Evolutionary conservation across 2,113 vertebrate genomes (phyloP).

Genomic region (Rhinolophus ferrumequinum): DNA sequence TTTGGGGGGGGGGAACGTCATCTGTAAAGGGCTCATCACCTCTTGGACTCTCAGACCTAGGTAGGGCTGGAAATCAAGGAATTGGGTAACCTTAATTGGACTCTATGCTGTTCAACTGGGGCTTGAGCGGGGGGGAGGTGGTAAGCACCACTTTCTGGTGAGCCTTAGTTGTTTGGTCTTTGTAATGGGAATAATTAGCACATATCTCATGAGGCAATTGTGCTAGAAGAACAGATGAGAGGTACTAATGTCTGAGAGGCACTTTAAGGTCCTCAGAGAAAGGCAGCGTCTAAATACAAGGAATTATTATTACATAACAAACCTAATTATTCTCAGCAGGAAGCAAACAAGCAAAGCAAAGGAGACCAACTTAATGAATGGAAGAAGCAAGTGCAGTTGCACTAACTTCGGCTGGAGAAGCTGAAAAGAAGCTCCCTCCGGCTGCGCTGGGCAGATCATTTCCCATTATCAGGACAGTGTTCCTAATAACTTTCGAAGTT

Average conservation of each 20-base stretch:
- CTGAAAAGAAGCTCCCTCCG: background rate
- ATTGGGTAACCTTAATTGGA: background rate
- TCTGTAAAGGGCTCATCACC: background rate
- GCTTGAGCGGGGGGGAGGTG: background rate
- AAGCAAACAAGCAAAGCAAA: constrained; percentile 76
- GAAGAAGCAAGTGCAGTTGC: constrained; percentile 49
- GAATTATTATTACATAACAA: constrained; percentile 74
- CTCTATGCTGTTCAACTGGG: background rate
- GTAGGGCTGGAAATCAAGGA: background rate
- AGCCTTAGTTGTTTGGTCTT: constrained; percentile 48
- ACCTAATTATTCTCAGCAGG: constrained; percentile 83
- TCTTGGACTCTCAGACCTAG: background rate
- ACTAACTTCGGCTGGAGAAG: constrained; percentile 67
- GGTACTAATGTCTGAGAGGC: constrained; percentile 58
- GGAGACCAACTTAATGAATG: constrained; percentile 61
- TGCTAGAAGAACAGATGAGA: constrained; percentile 44
- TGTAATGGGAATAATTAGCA: constrained; percentile 63
- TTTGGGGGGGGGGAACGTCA: too few relatives aligned
- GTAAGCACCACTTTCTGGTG: background rate
- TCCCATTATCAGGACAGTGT: background rate
- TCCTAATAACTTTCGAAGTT: background rate
- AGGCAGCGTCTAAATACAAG: constrained; percentile 50
- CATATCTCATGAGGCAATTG: constrained; percentile 17
- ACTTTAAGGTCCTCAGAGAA: constrained; percentile 52
- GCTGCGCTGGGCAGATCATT: constrained; percentile 3